A percentile compares a stretch with the other conserved stretches of the same genome.
Conservation (phyloP, 2,888 invertebrate genomes). For the Pachycephus smyrnensis region DNA sequence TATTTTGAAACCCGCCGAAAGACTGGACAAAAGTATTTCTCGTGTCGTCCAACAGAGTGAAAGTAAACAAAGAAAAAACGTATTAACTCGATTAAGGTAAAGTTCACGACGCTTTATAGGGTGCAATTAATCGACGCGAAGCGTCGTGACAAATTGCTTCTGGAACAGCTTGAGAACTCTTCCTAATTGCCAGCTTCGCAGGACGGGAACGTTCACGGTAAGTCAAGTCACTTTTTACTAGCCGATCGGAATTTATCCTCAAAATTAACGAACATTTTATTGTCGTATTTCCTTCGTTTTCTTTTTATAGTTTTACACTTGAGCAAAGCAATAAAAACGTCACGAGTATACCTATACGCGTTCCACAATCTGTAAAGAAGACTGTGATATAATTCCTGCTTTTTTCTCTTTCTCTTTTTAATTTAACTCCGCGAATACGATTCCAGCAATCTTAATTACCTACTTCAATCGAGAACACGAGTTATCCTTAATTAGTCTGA, state of each 20-base stretch:
- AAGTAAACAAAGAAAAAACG: not conserved
- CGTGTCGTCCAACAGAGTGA: too few relatives aligned
- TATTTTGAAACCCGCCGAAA: not conserved
- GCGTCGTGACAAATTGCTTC: not conserved
- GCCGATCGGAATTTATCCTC: not conserved
- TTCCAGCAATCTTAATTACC: not conserved
- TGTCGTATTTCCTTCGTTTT: not conserved
- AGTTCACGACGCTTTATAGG: not conserved
- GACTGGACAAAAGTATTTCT: too few relatives aligned
- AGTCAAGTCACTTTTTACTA: not conserved
- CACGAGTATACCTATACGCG: not conserved
- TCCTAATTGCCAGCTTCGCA: not conserved
- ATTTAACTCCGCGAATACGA: not conserved
- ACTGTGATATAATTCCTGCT: not conserved
- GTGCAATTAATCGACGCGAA: not conserved
- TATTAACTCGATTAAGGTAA: not conserved
- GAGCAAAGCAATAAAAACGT: not conserved
- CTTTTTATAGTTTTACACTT: not conserved
- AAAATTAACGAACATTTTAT: not conserved
- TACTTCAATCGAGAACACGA: not conserved
- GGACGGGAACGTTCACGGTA: not conserved
- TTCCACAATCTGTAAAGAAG: not conserved
- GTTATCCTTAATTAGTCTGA: not conserved
- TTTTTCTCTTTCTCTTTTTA: not conserved
- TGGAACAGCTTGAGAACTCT: not conserved